Base-by-base conservation (phyloP, 2,113 vertebrate species). In the Phainopepla nitens region DNA sequence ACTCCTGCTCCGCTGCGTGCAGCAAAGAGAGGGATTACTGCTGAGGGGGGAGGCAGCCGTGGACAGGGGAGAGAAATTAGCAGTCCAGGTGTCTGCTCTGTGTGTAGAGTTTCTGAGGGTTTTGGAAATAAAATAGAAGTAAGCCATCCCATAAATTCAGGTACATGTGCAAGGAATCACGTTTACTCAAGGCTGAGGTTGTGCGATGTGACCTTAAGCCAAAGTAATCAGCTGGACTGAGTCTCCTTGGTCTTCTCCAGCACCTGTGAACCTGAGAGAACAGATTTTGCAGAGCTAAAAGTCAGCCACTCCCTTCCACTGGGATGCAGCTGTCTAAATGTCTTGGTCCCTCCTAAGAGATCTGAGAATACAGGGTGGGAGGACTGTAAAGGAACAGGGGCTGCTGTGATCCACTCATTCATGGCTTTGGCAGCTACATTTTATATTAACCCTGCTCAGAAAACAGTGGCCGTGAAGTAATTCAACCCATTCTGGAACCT, bases 1-100 rank as follows among this genome's bases (percentile, higher is more conserved):
- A 47, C 68, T 96, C 76, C 87, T 92, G 79, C 92, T 39, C 69
- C 64, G 87, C 82, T 42, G 68, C 0, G 0, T 56, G 51, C 71
- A 82, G 90, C 51, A 75, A 41, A 64, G 80, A 75, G 73, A 89
- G 76, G 84, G 85, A 96, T 93, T 96, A 90, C 41, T 81, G 7
- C 3, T n/a, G 25, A 1, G 14, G 47, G 27, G 36, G 47, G 53
- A 45, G 75, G 66, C 45, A 60, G 50, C 58, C 84, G 91, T 53
- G 16, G 72, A 54, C 39, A 57, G 15, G 15, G 72, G 64, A 70
- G 44, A 70, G 56, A 89, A 95, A 96, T 84, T 22, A 92, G 56
- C n/a, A 93, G 72, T 75, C 92, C 94, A 97, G 93, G 87, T 95
- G 88, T 89, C 86, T 62, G 23, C 33, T 77, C 36, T 83, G 29